A percentile compares a stretch with the other conserved stretches of the same genome.
Conservation (phyloP, 2,797 vertebrate species). For the Myotis planiceps region DNA sequence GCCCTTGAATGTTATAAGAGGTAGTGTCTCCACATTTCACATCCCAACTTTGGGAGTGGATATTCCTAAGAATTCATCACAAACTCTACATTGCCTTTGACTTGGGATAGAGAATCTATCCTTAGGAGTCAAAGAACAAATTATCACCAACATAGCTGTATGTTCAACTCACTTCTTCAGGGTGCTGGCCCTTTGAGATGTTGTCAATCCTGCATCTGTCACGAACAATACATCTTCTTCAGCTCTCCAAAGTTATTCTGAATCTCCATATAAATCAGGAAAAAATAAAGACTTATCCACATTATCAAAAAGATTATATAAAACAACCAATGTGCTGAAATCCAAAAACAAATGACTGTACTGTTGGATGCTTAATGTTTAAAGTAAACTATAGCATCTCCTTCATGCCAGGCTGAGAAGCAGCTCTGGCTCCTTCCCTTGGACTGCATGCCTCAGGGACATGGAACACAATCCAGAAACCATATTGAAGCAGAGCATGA, state of each 20-base stretch:
- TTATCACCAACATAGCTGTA: background rate
- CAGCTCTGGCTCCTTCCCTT: slow-evolving; percentile 56
- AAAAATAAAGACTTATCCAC: background rate
- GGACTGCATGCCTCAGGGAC: slow-evolving; percentile 35
- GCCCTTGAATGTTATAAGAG: background rate
- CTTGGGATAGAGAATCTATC: background rate
- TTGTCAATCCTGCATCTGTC: background rate
- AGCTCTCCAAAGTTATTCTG: background rate
- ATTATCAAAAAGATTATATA: slow-evolving; percentile 46
- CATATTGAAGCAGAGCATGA: slow-evolving; percentile 49
- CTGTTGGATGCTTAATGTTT: slow-evolving; percentile 35
- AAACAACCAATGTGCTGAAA: slow-evolving; percentile 36
- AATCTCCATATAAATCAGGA: background rate
- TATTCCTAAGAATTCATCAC: background rate
- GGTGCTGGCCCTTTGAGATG: background rate
- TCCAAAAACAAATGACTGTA: slow-evolving; percentile 7
- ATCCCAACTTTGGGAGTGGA: background rate
- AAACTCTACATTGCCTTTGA: background rate
- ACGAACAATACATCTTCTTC: background rate
- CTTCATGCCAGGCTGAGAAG: slow-evolving; percentile 1
- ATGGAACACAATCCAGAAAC: slow-evolving; percentile 53
- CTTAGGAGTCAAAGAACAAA: background rate
- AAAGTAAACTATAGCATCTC: slow-evolving; percentile 21
- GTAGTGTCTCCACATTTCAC: background rate
- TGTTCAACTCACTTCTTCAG: background rate